These are phyloP conservation scores for Prorops nasuta DNA, from an alignment of 1,140 invertebrate genomes.

Conservation along the genomic window DNA sequence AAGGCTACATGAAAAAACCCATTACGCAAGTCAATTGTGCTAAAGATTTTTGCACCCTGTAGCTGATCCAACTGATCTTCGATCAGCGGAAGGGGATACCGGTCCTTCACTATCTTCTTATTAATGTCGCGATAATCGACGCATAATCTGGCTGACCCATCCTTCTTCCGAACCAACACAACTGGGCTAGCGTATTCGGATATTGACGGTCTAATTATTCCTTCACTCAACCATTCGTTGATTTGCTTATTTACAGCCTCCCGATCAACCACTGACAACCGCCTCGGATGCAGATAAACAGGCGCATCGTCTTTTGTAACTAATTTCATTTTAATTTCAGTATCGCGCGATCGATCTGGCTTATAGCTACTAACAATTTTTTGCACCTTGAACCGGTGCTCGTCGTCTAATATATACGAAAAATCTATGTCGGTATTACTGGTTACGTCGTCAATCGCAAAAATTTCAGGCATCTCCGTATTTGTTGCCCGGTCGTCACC, in stretches of 20 bases:
- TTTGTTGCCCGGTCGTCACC: neutral
- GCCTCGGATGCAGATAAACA: neutral
- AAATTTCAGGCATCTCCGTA: neutral
- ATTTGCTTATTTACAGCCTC: neutral
- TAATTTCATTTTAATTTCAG: neutral
- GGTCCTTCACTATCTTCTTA: constrained; percentile 14
- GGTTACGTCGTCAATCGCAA: neutral
- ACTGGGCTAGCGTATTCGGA: constrained; percentile 53
- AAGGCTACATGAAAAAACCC: constrained; percentile 36
- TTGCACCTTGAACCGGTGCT: neutral
- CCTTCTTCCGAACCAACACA: constrained; percentile 53
- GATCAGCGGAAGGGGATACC: constrained; percentile 6
- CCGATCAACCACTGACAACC: neutral
- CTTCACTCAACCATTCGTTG: constrained; percentile 3
- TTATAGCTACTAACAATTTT: neutral
- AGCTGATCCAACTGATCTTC: constrained; percentile 47
- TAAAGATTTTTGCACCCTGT: neutral
- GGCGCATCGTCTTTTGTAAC: constrained; percentile 5
- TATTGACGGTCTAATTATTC: constrained; percentile 39
- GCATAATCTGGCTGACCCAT: constrained; percentile 47
- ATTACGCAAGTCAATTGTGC: constrained; percentile 28
- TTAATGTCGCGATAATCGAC: constrained; percentile 40
- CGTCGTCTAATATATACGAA: neutral
- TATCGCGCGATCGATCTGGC: neutral
- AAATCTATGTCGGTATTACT: neutral